A percentile compares a stretch with the other conserved stretches of the same genome.
Conservation (phyloP, 1,140 invertebrate genomes). For the Periplaneta americana region DNA sequence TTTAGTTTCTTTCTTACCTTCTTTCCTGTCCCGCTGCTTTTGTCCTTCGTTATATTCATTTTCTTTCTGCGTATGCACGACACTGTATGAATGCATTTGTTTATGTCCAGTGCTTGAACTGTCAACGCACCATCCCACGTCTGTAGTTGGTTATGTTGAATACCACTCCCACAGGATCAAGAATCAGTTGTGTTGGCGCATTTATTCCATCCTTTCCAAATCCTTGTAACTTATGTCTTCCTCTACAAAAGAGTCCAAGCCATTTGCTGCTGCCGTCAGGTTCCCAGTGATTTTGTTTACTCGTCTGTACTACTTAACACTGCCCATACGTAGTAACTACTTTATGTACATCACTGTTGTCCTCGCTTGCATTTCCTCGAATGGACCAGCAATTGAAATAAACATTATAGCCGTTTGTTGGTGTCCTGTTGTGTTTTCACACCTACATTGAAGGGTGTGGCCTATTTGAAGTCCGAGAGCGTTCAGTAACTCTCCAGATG, state of each 20-base stretch:
- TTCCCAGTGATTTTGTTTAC: background rate
- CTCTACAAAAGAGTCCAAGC: too few species aligned
- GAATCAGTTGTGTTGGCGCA: background rate
- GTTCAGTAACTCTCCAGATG: background rate
- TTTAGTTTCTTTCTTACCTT: background rate
- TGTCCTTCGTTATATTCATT: background rate
- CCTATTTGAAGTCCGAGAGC: background rate
- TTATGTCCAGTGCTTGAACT: background rate
- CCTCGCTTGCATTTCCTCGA: background rate
- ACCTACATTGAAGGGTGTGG: background rate
- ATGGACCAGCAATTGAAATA: background rate
- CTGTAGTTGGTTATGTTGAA: background rate
- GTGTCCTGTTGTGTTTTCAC: background rate
- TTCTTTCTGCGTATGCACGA: background rate
- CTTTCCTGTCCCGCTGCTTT: too few species aligned
- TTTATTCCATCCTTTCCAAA: background rate
- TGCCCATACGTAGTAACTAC: background rate
- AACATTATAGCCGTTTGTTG: background rate
- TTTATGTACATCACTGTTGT: background rate
- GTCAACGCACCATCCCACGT: background rate
- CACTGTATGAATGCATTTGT: background rate
- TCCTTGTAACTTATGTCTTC: background rate
- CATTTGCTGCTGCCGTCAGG: background rate
- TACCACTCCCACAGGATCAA: background rate
- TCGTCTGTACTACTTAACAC: background rate